Evolutionary conservation across 2,888 invertebrate species (phyloP).

Genomic region (Thalpophila matura): DNA sequence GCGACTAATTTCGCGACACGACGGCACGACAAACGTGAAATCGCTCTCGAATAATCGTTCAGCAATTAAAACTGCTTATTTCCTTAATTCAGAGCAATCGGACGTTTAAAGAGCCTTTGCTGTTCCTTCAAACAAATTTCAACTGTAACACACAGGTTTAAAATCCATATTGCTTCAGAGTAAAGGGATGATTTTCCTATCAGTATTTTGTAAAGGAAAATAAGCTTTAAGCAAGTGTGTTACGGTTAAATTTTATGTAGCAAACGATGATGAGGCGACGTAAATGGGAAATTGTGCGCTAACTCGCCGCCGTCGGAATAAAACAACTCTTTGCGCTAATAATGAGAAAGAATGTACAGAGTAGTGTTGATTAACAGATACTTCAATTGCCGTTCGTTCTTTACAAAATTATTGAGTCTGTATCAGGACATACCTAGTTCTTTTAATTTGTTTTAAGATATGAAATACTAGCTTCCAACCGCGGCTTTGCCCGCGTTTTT

Average conservation of each 20-base stretch:
- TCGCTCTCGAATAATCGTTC: slow-evolving; percentile 83
- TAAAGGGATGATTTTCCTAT: slow-evolving; percentile 63
- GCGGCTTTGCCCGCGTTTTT: no score
- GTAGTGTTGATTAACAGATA: slow-evolving; percentile 25
- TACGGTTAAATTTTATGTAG: slow-evolving; percentile 68
- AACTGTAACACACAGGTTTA: slow-evolving; percentile 40
- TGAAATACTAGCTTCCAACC: no score
- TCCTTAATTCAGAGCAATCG: slow-evolving; percentile 87
- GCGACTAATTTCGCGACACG: slow-evolving; percentile 65
- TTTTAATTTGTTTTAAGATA: no score
- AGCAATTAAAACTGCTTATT: slow-evolving; percentile 89
- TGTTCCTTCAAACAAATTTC: slow-evolving; percentile 50
- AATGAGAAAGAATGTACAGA: slow-evolving; percentile 81
- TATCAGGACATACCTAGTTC: no score
- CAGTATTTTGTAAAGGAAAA: slow-evolving; percentile 57
- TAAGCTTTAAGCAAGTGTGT: slow-evolving; percentile 51
- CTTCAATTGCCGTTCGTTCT: background rate
- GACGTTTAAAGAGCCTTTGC: slow-evolving; percentile 77
- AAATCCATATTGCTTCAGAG: slow-evolving; percentile 37
- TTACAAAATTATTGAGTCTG: no score
- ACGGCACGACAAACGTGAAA: slow-evolving; percentile 72
- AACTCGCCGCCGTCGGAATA: slow-evolving; percentile 86
- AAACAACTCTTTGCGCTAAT: slow-evolving; percentile 90
- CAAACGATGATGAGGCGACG: slow-evolving; percentile 74
- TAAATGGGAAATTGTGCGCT: slow-evolving; percentile 89